Base-by-base conservation (phyloP, 2,888 invertebrate genomes). In the Epiblema foenella region DNA sequence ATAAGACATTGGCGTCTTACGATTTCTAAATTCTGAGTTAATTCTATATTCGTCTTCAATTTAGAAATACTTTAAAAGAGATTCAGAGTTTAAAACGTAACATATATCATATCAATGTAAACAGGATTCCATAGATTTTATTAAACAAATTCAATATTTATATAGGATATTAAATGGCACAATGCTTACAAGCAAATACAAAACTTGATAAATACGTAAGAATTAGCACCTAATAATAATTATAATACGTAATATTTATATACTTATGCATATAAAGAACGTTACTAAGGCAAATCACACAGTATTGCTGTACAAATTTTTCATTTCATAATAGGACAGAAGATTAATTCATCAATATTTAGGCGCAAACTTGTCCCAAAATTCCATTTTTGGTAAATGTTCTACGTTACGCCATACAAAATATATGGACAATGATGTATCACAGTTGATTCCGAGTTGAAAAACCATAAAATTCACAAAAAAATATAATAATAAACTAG, bases 101-200 rank as follows among this genome's bases (percentile, higher is more conserved):
- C 12, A 37, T 39, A 58, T 12, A 8, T 39, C 12, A 18, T 58
- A 15, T 12, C 11, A 58, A n/a, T 62, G 15, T 56, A 33, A 42
- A 29, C 49, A 24, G 49, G 46, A 62, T 46, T 58, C 46, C 46
- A 49, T 20, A 24, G 46, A 11, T n/a, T 62, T 17, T 20, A 20
- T 15, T 11, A 42, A 11, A 62, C 18, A 17, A 49, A 15, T 33
- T 51, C 17, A 62, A 62, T 58, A 37, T n/a, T 59, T 49, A 17
- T 58, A 39, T 59, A 42, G 7, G 15, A 63, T 63, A 60, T 10
- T n/a, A 8, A 20, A 60, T 60, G 24, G 60, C 60, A 62, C 42
- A 46, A 49, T 49, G n/a, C 29, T n/a, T 60, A n/a, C 4, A 60
- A 29, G 60, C 60, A 39, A 1, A 42, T 20, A 59, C 18, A 11